These are phyloP conservation scores for Phoeniculus purpureus DNA, from an alignment of 2,797 vertebrate species.

Conservation along the genomic window DNA sequence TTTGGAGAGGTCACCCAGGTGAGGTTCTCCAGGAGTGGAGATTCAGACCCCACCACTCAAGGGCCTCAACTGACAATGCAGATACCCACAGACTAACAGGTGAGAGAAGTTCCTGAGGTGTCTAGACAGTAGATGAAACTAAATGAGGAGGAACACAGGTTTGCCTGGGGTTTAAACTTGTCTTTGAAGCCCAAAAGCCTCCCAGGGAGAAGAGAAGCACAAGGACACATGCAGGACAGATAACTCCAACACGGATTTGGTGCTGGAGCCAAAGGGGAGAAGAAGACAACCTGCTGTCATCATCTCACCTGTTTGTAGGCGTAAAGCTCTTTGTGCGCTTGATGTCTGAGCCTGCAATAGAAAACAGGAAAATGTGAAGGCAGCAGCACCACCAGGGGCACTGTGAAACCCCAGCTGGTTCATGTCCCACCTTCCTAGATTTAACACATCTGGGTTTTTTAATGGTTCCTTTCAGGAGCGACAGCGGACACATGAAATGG, in stretches of 20 bases:
- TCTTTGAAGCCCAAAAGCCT: neutral
- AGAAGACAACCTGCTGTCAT: fast-evolving
- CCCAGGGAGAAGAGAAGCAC: neutral
- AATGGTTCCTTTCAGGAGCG: neutral
- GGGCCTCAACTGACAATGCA: fast-evolving
- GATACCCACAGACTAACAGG: neutral
- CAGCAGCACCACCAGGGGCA: neutral
- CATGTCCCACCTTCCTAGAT: neutral
- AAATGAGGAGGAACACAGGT: neutral
- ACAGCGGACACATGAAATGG: fast-evolving
- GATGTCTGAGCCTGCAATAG: slow-evolving; percentile 91
- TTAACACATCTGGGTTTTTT: neutral
- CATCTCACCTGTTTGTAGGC: slow-evolving; percentile 97
- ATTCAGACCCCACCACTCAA: neutral
- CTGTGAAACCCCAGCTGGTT: neutral
- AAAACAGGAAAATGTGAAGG: slow-evolving; percentile 9
- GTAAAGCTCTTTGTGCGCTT: slow-evolving; percentile 98
- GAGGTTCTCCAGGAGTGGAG: neutral
- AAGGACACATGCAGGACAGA: neutral
- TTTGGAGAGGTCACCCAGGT: neutral
- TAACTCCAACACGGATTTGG: fast-evolving
- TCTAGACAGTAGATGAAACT: neutral
- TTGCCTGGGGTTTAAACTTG: fast-evolving
- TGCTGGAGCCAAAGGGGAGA: neutral
- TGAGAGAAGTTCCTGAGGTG: neutral